Base-by-base conservation (phyloP, 2,113 vertebrate genomes). In the Alaudala cheleensis region DNA sequence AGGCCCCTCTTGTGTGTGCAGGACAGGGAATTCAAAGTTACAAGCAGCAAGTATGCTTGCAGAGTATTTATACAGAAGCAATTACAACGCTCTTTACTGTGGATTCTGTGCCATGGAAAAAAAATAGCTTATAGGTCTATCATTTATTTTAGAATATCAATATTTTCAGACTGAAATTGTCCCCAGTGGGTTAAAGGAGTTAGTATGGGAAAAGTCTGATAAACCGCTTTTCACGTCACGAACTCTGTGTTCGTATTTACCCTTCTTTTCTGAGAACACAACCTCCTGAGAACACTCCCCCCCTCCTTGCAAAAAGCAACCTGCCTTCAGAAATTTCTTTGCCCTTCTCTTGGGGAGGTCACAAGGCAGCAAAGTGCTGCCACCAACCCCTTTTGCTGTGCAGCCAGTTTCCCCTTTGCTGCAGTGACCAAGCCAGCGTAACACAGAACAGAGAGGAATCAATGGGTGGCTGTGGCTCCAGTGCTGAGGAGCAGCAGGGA, bases 191-290 rank as follows among this genome's bases (percentile, higher is more conserved):
- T 47, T 67, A 66, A 79, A 79, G 23, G 47, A 26, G 21, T 1
- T 21, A 23, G 12, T 79, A 11, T 79, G 57, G 28, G 33, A 34
- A 81, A 20, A 88, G 9, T 20, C 33, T 26, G 14, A 47, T 39
- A 3, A 60, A 16, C 12, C 44, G 20, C 54, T 67, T 73, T 47
- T 70, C 28, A 19, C 2, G 5, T 34, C 29, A 39, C 1, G 1
- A 26, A 21, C 7, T 56, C 12, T 0, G 0, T 37, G 37, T 39
- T 90, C 0, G 0, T 24, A 33, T 7, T n/a, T 26, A 12, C 39
- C 14, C 44, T 44, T 50, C 19, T 49, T 40, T 76, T 51, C 31
- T 51, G 6, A n/a, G 37, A 37, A 37, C 37, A 10, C 10, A 14
- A 39, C 14, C 39, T 37, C 34, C 34, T 0, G 1, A 58, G 28